A percentile compares a stretch with the other conserved stretches of the same genome.
phyloP scores from a whole-genome alignment of 2,797 vertebrate species.

The Accipiter superciliosus region DNA sequence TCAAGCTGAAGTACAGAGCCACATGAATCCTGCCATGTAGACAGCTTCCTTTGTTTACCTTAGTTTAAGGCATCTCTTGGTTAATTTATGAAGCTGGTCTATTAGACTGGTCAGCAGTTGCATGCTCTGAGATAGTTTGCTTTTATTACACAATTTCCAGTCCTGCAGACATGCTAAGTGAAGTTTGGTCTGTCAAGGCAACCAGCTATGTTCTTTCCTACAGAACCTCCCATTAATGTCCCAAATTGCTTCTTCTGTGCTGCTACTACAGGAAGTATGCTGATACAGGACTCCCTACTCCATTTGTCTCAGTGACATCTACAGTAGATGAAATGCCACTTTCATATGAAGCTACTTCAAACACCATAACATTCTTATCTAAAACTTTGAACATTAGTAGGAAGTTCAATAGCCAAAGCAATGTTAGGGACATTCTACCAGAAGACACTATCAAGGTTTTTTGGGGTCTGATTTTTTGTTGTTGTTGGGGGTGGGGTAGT shows the following conservation, averaged over 20 bases:
- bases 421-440: not conserved
- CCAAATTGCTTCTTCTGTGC: not conserved
- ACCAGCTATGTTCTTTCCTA: not conserved
- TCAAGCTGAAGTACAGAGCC: not conserved
- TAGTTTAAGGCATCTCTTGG: not conserved
- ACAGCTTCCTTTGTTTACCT: not conserved
- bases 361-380: not conserved
- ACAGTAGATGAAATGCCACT: not conserved
- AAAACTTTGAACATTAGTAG: not conserved
- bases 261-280: not conserved
- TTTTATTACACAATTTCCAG: not conserved
- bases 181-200: not conserved
- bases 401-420: not conserved
- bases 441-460: fast-evolving
- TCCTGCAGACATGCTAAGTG: not conserved
- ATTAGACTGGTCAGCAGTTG: not conserved
- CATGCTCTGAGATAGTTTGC: not conserved
- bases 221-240: not conserved
- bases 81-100: not conserved
- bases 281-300: not conserved
- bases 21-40: not conserved
- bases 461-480: not conserved
- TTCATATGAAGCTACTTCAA: not conserved
- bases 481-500: not conserved
- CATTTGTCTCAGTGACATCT: not conserved